These are phyloP conservation scores for Hydractinia symbiolongicarpus DNA, from an alignment of 30 jellyfish, hydroid and myxozoan species.

Conservation along the genomic window DNA sequence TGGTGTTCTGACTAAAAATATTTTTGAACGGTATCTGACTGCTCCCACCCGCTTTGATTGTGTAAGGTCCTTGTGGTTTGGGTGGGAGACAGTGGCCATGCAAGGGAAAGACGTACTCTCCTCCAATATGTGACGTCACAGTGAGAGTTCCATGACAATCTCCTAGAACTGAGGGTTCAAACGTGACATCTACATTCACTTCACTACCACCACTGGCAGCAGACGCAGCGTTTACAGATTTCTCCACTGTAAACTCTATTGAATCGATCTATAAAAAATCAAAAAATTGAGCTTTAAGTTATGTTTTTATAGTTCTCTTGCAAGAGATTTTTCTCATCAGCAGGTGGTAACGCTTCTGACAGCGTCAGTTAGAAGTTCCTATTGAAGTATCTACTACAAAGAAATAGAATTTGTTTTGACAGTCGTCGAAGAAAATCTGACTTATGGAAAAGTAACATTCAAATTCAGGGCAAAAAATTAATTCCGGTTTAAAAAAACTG, in stretches of 20 bases:
- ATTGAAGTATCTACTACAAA: no score
- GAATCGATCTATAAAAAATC: constrained; percentile 55
- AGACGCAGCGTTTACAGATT: constrained; percentile 90
- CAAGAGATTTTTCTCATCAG: not conserved
- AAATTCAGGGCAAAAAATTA: no score
- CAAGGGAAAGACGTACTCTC: constrained; percentile 90
- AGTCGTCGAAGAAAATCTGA: no score
- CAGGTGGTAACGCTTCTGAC: no score
- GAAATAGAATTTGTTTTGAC: no score
- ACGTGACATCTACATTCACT: constrained; percentile 89
- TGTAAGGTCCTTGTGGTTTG: constrained; percentile 95
- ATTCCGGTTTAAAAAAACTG: no score
- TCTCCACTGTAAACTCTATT: constrained; percentile 76
- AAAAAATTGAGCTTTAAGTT: not conserved
- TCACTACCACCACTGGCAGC: constrained; percentile 96
- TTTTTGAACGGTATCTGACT: constrained; percentile 87
- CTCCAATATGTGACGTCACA: constrained; percentile 72
- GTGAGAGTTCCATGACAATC: constrained; percentile 53
- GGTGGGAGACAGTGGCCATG: constrained; percentile 87
- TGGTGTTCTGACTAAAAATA: constrained; percentile 77
- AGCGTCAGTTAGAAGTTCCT: no score
- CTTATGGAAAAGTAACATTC: no score
- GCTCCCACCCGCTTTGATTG: constrained; percentile 79
- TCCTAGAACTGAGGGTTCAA: constrained; percentile 85
- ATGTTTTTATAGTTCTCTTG: not conserved